Percentiles rank a stretch among this genome's conserved stretches.
These are phyloP conservation scores for Hypotaenidia philippensis DNA, from an alignment of 2,797 vertebrate species.

Conservation along the genomic window DNA sequence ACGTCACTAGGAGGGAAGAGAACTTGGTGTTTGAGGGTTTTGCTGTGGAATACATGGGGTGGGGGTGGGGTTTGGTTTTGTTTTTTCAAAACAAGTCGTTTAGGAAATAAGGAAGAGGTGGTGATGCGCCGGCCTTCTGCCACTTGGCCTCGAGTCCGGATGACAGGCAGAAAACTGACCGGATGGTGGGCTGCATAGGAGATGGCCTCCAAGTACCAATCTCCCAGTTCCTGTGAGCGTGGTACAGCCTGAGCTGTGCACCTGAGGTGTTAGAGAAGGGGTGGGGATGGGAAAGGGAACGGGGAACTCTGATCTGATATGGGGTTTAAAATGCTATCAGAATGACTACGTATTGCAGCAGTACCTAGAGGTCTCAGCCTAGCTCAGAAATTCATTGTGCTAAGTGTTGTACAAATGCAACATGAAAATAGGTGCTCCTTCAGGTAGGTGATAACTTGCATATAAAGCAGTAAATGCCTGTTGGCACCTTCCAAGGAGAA, in stretches of 20 bases:
- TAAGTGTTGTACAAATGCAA: background rate
- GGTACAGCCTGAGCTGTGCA: accelerated
- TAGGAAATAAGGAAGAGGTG: background rate
- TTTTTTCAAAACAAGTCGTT: background rate
- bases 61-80: too few species aligned
- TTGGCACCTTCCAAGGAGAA: background rate
- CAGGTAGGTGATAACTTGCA: background rate
- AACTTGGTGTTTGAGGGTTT: background rate
- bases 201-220: background rate
- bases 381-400: background rate
- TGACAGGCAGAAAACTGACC: background rate
- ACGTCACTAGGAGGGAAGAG: background rate
- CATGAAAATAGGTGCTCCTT: background rate
- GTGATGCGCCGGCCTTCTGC: background rate
- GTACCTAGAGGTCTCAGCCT: background rate
- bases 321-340: background rate
- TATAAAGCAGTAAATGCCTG: background rate
- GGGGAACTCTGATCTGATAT: background rate
- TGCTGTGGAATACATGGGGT: background rate
- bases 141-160: accelerated
- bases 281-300: background rate
- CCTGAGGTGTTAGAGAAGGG: background rate
- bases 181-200: background rate
- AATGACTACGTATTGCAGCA: background rate
- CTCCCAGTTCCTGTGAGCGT: background rate